Percentiles rank a stretch among this genome's conserved stretches.
Conservation (phyloP, 2,113 vertebrate species). For the Hippocampus zosterae region DNA sequence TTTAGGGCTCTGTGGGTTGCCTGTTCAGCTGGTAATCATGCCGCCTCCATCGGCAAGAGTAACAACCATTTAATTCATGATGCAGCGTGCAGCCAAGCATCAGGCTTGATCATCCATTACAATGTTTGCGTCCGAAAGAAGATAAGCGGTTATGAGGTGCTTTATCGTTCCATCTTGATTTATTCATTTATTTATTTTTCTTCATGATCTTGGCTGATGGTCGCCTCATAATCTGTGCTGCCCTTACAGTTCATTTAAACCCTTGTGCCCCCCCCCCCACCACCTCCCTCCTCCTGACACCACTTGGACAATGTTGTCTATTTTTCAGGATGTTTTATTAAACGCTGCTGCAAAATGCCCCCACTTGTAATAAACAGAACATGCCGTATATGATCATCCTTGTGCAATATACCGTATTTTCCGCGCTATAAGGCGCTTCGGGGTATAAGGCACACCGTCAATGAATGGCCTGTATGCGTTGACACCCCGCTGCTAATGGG, state of each 20-base stretch:
- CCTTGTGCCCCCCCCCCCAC: constrained; percentile 9
- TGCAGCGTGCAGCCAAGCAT: constrained; percentile 34
- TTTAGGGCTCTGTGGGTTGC: constrained; percentile 9
- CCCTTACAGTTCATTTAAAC: constrained; percentile 7
- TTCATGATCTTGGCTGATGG: constrained; percentile 8
- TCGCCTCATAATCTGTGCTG: constrained; percentile 6
- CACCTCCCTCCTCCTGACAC: neutral
- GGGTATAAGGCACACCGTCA: no score
- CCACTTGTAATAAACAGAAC: no score
- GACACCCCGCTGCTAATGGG: no score
- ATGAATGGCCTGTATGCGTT: no score
- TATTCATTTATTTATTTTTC: neutral
- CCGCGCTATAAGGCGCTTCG: no score
- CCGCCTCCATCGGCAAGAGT: constrained; percentile 25
- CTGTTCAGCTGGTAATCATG: constrained; percentile 38
- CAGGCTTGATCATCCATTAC: constrained; percentile 37
- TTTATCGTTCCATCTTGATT: constrained; percentile 11
- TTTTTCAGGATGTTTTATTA: no score
- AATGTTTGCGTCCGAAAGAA: constrained; percentile 43
- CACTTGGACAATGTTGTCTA: no score
- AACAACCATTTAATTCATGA: constrained; percentile 24
- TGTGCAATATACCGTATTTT: no score
- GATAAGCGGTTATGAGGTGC: constrained; percentile 42
- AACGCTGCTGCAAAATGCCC: no score
- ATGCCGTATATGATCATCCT: no score